These are phyloP conservation scores for Cerceris rybyensis DNA, from an alignment of 2,888 invertebrate genomes.

Conservation along the genomic window DNA sequence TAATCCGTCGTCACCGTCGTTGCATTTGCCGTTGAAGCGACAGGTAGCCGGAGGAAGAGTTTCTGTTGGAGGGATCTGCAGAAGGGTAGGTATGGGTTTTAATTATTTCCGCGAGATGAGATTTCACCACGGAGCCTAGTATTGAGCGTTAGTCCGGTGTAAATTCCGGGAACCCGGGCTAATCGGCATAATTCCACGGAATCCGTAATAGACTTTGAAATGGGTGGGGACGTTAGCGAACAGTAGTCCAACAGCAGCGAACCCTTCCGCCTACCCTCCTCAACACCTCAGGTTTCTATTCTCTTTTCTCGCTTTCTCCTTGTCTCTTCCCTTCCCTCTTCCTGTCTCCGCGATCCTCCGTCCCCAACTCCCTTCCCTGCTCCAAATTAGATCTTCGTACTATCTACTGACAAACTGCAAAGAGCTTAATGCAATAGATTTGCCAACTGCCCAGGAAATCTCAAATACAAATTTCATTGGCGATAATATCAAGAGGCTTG, in stretches of 20 bases:
- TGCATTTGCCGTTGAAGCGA: conserved; percentile 41
- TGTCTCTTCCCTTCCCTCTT: not conserved
- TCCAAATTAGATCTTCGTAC: conserved; percentile 52
- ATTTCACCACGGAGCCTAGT: conserved; percentile 67
- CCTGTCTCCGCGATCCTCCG: conserved; percentile 8
- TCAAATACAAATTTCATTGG: conserved; percentile 18
- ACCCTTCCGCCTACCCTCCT: conserved; percentile 28
- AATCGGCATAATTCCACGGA: conserved; percentile 75
- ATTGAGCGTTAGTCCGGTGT: conserved; percentile 70
- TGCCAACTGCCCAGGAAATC: conserved; percentile 42
- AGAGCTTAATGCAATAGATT: conserved; percentile 56
- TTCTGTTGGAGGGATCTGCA: conserved; percentile 18
- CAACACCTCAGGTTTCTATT: conserved; percentile 3
- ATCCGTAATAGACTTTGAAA: conserved; percentile 74
- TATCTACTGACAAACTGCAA: conserved; percentile 50
- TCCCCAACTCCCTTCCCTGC: conserved; percentile 6
- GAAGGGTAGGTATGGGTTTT: conserved; percentile 66
- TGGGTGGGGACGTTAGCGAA: conserved; percentile 60
- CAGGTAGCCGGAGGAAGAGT: conserved; percentile 59
- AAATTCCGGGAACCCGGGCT: conserved; percentile 71
- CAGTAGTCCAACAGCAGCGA: conserved; percentile 51
- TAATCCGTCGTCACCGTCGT: conserved; percentile 46
- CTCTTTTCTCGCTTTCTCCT: not conserved
- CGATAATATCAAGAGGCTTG: not conserved
- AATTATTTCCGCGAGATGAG: conserved; percentile 74